Base-by-base conservation (phyloP, 2,888 invertebrate species). In the Meta bourneti region DNA sequence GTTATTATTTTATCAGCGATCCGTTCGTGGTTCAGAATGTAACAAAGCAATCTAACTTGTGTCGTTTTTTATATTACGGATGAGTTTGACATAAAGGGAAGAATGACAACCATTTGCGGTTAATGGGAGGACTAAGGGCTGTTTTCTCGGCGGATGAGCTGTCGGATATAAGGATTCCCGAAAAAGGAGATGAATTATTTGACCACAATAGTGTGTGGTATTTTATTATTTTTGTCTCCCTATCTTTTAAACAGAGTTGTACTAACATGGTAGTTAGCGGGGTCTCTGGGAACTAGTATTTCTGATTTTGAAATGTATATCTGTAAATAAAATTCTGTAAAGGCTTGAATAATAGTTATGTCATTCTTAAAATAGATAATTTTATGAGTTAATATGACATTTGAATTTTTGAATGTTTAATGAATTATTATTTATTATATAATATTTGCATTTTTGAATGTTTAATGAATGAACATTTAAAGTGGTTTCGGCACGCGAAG, bases 121-220 rank as follows among this genome's bases (percentile, higher is more conserved):
- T 80, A 80, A 61, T 54, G 34, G 16, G 13, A 61, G 19, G 34
- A 13, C 20, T 20, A 4, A 61, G 80, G 20, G 34, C 11, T 19
- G 20, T 79, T 61, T 61, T 16, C 34, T 61, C 20, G 5, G 61
- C 16, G 80, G 80, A 61, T 61, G 61, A 80, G 54, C 52, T 80
- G 80, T 61, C 52, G 80, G 80, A 61, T 80, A 61, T 52, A 80
- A 52, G 80, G 69, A 80, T 80, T 80, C 20, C 80, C 61, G 61
- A 6, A 61, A 20, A 13, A 19, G 61, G 9, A 80, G 13, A 78
- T 78, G 80, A 54, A 80, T 80, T 80, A 80, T 34, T 34, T 19
- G 61, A 80, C 19, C 80, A 80, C 52, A 52, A 77, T 52, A 49
- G 77, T 16, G 61, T 61, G 61, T 16, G 61, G 13, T 61, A 61